Evolutionary conservation across 2,888 invertebrate genomes (phyloP), one percentile per base, ranked within the genome.

Genomic region (Drosophila rubida): DNA sequence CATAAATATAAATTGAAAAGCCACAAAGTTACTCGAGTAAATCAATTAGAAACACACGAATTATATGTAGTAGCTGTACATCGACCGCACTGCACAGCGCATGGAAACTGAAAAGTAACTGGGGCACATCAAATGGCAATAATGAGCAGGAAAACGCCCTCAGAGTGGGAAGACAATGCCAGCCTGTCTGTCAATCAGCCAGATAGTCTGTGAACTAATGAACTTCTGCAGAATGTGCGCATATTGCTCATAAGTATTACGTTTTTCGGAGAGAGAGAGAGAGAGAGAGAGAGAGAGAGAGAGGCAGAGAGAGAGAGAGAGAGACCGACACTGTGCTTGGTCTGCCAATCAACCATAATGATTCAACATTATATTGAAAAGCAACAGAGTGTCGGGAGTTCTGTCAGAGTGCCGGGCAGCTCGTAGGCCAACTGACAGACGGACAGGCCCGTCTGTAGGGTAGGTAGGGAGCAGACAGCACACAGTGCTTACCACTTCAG

Each of bases 271-370:
- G 14, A 5, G 11, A 11, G 27, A 25, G n/a, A n/a, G 11, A 8
- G 9, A 13, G 27, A 44, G 41, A 19, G 19, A 13, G 14, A n/a
- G 11, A 42, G 45, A 19, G 27, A 16, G 44, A n/a, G 55, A n/a
- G 14, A 68, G 27, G 65, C n/a, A n/a, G 11, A 8, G 9, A 13
- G 27, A 44, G 41, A 19, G 19, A 13, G 14, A n/a, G 11, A 42
- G 45, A 19, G 27, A 16, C 41, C n/a, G 55, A n/a, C 16, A 68
- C 23, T 63, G 67, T 57, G 62, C 42, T 69, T 68, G 61, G 65
- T 60, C 73, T 82, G 86, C 75, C 87, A 86, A 84, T 86, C 82
- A 82, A 80, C 68, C 73, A 69, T 84, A 86, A 87, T 86, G 88
- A 86, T 78, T 84, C 67, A 70, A 80, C 80, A 80, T 78, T 62